Conservation (phyloP, 2,797 vertebrate species). For the Sylvia borin region DNA sequence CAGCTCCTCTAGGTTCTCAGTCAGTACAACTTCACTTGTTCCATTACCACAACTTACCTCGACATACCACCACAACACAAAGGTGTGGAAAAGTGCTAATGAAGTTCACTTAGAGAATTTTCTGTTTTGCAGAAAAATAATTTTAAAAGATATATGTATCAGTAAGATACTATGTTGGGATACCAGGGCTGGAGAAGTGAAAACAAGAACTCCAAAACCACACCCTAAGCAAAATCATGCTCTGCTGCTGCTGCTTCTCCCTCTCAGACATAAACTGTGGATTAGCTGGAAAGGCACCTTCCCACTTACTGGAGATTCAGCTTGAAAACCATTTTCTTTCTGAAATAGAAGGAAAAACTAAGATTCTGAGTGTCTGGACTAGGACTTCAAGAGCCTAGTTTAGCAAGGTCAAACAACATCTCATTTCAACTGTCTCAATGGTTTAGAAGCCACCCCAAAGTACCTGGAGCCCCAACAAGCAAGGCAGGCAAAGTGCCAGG, state of each 20-base stretch:
- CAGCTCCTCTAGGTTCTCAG: not conserved
- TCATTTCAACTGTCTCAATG: not conserved
- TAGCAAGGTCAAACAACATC: accelerated
- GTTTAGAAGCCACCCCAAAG: not conserved
- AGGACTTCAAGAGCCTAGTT: not conserved
- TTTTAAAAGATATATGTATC: not conserved
- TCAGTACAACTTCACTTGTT: not conserved
- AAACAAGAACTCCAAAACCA: not conserved
- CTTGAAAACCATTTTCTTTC: not conserved
- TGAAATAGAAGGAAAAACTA: not conserved
- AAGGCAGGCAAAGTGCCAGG: not conserved
- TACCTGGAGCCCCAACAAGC: not conserved
- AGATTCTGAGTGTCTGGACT: not conserved
- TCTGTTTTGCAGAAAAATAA: not conserved
- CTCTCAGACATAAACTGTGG: not conserved
- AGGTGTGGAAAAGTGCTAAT: not conserved
- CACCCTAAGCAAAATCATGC: not conserved
- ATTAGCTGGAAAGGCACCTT: not conserved
- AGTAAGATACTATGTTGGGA: not conserved
- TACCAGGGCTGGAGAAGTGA: not conserved
- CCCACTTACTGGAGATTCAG: not conserved
- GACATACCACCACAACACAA: accelerated
- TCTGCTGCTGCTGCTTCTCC: not conserved
- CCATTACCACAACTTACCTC: not conserved
- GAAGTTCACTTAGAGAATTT: not conserved